phyloP scores from a whole-genome alignment of 2,113 vertebrate species.

The Danio rerio region DNA sequence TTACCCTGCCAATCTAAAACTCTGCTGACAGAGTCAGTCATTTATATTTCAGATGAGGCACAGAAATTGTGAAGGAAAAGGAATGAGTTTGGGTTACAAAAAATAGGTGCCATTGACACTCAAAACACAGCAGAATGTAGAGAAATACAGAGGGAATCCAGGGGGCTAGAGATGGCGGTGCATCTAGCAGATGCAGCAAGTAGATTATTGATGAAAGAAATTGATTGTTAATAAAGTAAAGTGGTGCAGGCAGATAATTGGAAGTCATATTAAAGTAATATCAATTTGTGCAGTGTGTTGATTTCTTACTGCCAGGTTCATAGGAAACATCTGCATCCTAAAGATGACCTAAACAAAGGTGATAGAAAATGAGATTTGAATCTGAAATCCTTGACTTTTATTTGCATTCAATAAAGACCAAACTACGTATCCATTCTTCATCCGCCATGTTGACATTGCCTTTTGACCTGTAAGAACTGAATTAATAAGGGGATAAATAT shows the following conservation, averaged over 20 bases:
- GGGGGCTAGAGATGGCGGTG: neutral
- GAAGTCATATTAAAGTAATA: conserved; percentile 14
- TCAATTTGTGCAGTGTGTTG: neutral
- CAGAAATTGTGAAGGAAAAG: conserved; percentile 26
- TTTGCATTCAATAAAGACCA: neutral
- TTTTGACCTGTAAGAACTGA: neutral
- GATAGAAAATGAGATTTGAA: neutral
- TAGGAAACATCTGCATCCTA: conserved; percentile 5
- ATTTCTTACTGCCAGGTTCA: neutral
- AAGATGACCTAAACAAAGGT: neutral
- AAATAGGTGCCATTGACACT: neutral
- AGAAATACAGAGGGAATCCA: conserved; percentile 4
- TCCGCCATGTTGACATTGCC: neutral
- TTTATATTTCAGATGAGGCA: conserved; percentile 43
- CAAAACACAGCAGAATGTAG: conserved; percentile 23
- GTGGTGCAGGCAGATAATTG: neutral
- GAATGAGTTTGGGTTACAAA: conserved; percentile 26
- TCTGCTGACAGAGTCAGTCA: conserved; percentile 30
- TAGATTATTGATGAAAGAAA: conserved; percentile 26
- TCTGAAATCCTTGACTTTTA: neutral
- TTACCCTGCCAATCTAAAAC: conserved; percentile 21
- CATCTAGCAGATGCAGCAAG: conserved; percentile 1
- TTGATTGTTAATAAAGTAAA: conserved; percentile 20
- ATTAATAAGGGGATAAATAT: neutral
- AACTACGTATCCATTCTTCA: neutral